phyloP scores from a whole-genome alignment of 2,113 vertebrate genomes.

The Calypte anna region DNA sequence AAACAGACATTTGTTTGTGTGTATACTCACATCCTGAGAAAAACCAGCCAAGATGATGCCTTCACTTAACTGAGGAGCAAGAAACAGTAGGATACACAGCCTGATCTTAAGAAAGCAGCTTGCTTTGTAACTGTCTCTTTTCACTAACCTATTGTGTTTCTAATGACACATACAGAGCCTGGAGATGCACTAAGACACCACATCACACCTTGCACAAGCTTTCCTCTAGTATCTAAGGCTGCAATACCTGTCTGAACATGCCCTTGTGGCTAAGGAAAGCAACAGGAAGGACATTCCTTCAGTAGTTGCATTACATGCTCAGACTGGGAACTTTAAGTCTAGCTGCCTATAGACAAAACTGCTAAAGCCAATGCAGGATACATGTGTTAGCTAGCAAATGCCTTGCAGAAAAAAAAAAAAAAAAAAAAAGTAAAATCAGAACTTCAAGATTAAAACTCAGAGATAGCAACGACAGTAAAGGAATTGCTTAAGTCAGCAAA shows the following conservation, averaged over 20 bases:
- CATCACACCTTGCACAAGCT: background rate
- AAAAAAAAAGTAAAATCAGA: background rate
- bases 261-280: background rate
- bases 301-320: background rate
- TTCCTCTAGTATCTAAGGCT: background rate
- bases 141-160: fast-evolving
- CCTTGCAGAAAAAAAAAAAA: no score
- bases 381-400: fast-evolving
- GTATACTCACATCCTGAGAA: background rate
- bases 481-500: background rate
- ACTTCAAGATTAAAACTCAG: background rate
- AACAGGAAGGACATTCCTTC: background rate
- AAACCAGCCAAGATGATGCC: background rate
- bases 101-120: background rate
- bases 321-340: background rate
- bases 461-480: fast-evolving
- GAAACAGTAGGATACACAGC: background rate
- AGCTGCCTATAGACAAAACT: fast-evolving
- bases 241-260: background rate
- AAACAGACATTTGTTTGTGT: fast-evolving
- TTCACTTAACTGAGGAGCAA: background rate
- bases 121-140: background rate
- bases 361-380: background rate
- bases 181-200: background rate
- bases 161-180: fast-evolving